These are phyloP conservation scores for Drosophila novamexicana DNA, from an alignment of 1,140 invertebrate species.

Conservation along the genomic window DNA sequence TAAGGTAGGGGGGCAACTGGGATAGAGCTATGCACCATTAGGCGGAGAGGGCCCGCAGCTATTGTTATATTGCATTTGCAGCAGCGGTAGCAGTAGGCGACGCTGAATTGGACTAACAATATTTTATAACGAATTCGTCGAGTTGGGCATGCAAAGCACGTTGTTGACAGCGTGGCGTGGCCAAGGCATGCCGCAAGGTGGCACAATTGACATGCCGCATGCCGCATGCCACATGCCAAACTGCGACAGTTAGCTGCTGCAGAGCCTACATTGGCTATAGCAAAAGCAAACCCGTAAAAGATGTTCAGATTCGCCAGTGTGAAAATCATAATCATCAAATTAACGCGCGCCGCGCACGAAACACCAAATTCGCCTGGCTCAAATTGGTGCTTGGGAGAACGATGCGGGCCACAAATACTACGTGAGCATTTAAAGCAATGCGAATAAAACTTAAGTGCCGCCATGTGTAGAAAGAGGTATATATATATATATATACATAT, in stretches of 20 bases:
- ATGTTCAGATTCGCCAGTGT: constrained; percentile 45
- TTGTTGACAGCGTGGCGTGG: constrained; percentile 73
- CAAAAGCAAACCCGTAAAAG: constrained; percentile 44
- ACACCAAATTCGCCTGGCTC: constrained; percentile 52
- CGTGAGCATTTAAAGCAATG: constrained; percentile 75
- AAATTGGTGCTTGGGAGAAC: constrained; percentile 58
- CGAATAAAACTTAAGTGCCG: constrained; percentile 77
- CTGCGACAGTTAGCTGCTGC: constrained; percentile 67
- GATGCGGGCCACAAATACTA: constrained; percentile 51
- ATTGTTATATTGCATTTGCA: constrained; percentile 73
- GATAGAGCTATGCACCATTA: constrained; percentile 7
- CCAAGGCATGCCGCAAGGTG: constrained; percentile 42
- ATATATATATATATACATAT: not conserved
- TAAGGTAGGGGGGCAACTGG: not conserved
- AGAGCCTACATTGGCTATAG: constrained; percentile 40
- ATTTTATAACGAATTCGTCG: constrained; percentile 64
- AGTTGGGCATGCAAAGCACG: constrained; percentile 75
- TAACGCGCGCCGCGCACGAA: constrained; percentile 51
- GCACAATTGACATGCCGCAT: constrained; percentile 50
- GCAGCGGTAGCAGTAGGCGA: constrained; percentile 31
- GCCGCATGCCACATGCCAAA: constrained; percentile 38
- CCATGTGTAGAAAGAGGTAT: not conserved
- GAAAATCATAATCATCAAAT: constrained; percentile 80
- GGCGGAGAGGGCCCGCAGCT: constrained; percentile 24
- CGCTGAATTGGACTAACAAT: constrained; percentile 50